phyloP scores from a whole-genome alignment of 2,797 vertebrate genomes.

The Pampus argenteus region DNA sequence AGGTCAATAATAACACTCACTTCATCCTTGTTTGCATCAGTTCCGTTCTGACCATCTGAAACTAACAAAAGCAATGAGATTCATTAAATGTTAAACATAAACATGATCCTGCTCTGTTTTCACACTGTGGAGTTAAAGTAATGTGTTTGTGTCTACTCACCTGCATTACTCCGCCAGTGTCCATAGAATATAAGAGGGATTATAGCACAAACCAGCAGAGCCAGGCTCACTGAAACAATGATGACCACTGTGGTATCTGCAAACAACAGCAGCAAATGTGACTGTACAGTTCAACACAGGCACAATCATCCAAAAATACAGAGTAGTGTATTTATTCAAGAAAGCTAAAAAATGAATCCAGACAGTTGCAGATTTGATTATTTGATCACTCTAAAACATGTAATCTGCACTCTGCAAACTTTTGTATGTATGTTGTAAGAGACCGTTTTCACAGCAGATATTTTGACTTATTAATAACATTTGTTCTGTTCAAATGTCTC shows the following conservation, averaged over 20 bases:
- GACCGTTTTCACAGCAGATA: too few relatives aligned
- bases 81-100: neutral
- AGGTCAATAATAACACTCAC: conserved; percentile 48
- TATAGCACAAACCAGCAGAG: conserved; percentile 76
- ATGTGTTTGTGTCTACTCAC: conserved; percentile 44
- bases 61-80: conserved; percentile 24
- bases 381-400: neutral
- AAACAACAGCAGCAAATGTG: conserved; percentile 16
- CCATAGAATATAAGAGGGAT: conserved; percentile 76
- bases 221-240: conserved; percentile 74
- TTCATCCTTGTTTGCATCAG: conserved; percentile 31
- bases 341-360: too few relatives aligned
- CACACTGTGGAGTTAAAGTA: neutral
- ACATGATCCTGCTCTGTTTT: neutral
- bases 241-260: conserved; percentile 75
- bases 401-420: neutral
- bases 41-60: conserved; percentile 37
- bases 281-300: too few relatives aligned
- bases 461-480: too few relatives aligned
- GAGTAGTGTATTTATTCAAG: too few relatives aligned
- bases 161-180: conserved; percentile 55
- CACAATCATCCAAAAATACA: too few relatives aligned
- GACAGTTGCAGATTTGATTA: too few relatives aligned
- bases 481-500: too few relatives aligned
- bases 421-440: neutral